phyloP scores from a whole-genome alignment of 2,797 vertebrate species.

The Centropyge bicolor region DNA sequence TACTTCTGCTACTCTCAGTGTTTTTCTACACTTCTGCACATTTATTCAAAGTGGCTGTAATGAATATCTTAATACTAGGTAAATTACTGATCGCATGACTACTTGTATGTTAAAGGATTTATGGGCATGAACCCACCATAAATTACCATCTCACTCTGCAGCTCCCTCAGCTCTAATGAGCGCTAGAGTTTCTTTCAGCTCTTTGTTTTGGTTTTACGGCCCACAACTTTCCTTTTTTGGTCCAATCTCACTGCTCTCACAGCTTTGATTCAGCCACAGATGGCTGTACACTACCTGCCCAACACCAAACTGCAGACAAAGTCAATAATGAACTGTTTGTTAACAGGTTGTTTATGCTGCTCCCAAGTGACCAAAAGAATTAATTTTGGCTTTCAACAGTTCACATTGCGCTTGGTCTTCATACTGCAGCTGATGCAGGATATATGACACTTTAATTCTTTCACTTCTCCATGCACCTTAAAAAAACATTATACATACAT shows the following conservation, averaged over 20 bases:
- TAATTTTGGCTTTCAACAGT: background rate
- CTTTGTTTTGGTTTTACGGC: background rate
- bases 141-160: background rate
- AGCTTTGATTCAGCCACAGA: no score
- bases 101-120: background rate
- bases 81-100: background rate
- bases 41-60: background rate
- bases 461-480: background rate
- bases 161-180: background rate
- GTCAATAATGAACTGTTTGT: no score
- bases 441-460: background rate
- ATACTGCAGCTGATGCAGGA: background rate
- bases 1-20: background rate
- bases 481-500: background rate
- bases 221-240: background rate
- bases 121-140: background rate
- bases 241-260: background rate
- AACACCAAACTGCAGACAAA: no score
- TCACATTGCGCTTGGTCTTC: background rate
- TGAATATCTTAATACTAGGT: constrained; percentile 2
- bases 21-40: background rate
- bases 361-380: no score
- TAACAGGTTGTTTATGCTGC: no score
- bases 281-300: no score
- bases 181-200: background rate